Evolutionary conservation across 1,140 invertebrate genomes (phyloP).

Genomic region (Cydia pomonella): DNA sequence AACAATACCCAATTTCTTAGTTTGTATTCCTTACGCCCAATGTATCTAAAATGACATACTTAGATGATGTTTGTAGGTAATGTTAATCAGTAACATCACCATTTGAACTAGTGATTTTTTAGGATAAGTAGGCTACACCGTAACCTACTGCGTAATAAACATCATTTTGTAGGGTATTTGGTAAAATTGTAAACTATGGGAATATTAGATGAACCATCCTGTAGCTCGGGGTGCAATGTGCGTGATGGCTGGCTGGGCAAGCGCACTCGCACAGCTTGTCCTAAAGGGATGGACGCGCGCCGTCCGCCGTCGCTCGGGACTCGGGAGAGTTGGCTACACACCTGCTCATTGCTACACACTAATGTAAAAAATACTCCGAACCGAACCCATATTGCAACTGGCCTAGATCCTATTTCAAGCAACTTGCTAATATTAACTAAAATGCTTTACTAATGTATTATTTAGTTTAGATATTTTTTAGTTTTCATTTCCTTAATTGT

Average conservation of each 20-base stretch:
- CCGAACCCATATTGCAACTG: constrained; percentile 18
- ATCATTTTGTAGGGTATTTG: too few relatives aligned
- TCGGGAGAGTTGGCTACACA: constrained; percentile 45
- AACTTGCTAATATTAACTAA: not conserved
- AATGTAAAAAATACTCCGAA: constrained; percentile 32
- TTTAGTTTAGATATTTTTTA: not conserved
- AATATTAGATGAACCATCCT: constrained; percentile 43
- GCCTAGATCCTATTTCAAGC: constrained; percentile 8
- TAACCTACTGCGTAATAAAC: too few relatives aligned
- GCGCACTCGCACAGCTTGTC: constrained; percentile 58
- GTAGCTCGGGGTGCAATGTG: constrained; percentile 55
- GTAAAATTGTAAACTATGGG: too few relatives aligned
- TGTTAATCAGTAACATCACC: too few relatives aligned
- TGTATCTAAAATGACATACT: too few relatives aligned
- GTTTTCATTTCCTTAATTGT: too few relatives aligned
- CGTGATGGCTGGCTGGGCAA: constrained; percentile 54
- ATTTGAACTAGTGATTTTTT: too few relatives aligned
- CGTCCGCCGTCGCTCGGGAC: constrained; percentile 35
- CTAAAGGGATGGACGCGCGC: constrained; percentile 70
- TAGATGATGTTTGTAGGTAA: too few relatives aligned
- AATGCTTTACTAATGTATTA: not conserved
- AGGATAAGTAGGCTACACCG: too few relatives aligned
- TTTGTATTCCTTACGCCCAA: too few relatives aligned
- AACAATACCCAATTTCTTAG: too few relatives aligned
- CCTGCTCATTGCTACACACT: constrained; percentile 52